phyloP scores from a whole-genome alignment of 2,888 invertebrate species.

The Carterocephalus palaemon region DNA sequence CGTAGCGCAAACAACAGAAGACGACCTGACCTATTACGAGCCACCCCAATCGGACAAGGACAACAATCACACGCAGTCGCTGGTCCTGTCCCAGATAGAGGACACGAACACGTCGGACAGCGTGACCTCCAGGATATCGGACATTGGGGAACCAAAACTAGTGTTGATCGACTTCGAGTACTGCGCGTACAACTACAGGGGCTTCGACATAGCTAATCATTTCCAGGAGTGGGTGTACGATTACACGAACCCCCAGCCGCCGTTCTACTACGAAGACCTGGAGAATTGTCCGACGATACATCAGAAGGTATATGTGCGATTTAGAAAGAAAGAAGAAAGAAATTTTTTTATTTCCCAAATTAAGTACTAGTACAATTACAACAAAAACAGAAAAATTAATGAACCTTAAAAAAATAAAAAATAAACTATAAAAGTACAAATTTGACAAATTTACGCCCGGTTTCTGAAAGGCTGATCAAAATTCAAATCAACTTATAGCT shows the following conservation, averaged over 20 bases:
- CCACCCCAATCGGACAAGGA: conserved; percentile 32
- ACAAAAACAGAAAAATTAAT: too few species aligned
- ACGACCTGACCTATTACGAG: conserved; percentile 40
- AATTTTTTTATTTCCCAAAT: too few species aligned
- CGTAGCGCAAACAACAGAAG: conserved; percentile 35
- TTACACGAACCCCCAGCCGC: conserved; percentile 87
- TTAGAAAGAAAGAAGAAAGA: neutral
- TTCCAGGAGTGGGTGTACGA: conserved; percentile 96
- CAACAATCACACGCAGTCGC: conserved; percentile 30
- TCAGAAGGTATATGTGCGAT: conserved; percentile 82
- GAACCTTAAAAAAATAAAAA: too few species aligned
- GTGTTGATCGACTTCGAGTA: conserved; percentile 96
- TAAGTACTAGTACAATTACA: too few species aligned
- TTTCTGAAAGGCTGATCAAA: too few species aligned
- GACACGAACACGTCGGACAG: conserved; percentile 64
- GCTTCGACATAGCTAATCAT: conserved; percentile 96
- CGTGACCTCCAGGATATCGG: conserved; percentile 52
- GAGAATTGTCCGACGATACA: conserved; percentile 86
- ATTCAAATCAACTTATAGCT: too few species aligned
- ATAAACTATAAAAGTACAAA: too few species aligned
- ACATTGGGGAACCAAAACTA: conserved; percentile 79
- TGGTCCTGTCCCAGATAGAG: conserved; percentile 35
- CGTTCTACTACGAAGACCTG: conserved; percentile 85
- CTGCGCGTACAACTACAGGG: conserved; percentile 93
- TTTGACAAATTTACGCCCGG: too few species aligned